A percentile compares a stretch with the other conserved stretches of the same genome.
Evolutionary conservation across 2,113 vertebrate genomes (phyloP).

Genomic region (Thinocorus orbignyianus): DNA sequence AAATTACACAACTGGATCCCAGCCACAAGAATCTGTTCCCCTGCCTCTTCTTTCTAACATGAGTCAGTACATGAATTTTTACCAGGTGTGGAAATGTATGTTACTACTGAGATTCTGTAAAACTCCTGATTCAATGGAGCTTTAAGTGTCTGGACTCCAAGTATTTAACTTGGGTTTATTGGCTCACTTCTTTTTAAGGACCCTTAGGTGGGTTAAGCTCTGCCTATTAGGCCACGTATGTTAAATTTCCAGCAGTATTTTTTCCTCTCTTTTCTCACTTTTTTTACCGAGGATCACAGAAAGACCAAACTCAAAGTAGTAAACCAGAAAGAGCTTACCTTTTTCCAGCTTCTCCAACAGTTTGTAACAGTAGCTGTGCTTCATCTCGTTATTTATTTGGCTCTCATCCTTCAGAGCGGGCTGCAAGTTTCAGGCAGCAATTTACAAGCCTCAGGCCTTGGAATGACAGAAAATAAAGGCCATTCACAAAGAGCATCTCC

Average conservation of each 20-base stretch:
- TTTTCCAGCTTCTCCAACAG: background rate
- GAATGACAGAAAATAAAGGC: background rate
- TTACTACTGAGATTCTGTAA: conserved; percentile 25
- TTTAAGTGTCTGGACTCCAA: background rate
- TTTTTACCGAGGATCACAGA: background rate
- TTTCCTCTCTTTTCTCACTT: background rate
- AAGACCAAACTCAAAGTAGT: background rate
- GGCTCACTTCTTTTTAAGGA: conserved; percentile 13
- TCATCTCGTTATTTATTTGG: background rate
- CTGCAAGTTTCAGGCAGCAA: background rate
- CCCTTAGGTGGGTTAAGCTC: background rate
- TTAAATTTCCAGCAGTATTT: background rate
- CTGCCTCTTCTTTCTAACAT: background rate
- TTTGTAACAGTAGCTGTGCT: background rate
- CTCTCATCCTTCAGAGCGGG: background rate
- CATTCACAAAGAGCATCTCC: background rate
- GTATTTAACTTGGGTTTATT: conserved; percentile 28
- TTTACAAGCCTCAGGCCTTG: background rate
- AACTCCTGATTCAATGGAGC: background rate
- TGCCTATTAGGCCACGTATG: background rate
- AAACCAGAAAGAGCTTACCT: background rate
- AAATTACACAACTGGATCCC: background rate
- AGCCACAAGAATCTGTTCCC: background rate
- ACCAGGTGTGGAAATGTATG: background rate
- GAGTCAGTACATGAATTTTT: background rate